Base-by-base conservation (phyloP, 2,888 invertebrate species). In the Ochropleura plecta region DNA sequence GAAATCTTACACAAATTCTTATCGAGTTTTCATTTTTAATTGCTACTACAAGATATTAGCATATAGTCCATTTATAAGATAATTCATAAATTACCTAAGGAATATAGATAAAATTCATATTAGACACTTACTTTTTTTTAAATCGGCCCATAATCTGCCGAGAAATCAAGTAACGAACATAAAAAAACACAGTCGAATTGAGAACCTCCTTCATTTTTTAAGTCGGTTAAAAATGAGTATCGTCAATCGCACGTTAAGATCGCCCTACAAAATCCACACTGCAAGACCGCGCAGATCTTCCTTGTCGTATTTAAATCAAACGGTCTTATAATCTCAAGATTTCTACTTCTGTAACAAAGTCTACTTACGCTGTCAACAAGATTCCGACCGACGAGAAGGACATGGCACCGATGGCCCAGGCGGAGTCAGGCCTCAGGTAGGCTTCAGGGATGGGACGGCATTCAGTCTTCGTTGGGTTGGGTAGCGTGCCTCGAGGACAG, bases 341-440 rank as follows among this genome's bases (percentile, higher is more conserved):
- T 12, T 20, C 40, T 30, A 0, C n/a, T 40, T n/a, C 8, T 59
- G 30, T 10, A 16, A 16, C 46, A 60, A 48, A 20, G 1, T 57
- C 1, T 40, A 97, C 97, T 94, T 95, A 97, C 93, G 97, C 94
- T 57, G 98, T 99, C 79, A 98, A 97, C 70, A 98, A 94, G 84
- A 99, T 98, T 20, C 99, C 99, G 0, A 98, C 97, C 12, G 98
- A 97, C 51, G 99, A 98, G 91, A 99, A 98, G 14, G 98, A 97
- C 98, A 99, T 98, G 16, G 99, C 99, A 0, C 98, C 99, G 78
- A 99, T 99, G 7, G 99, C 99, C 98, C 99, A 98, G 66, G 98
- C 98, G 82, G 98, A 98, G 91, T 98, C 98, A 16, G 98, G 97
- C 40, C 98, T 96, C 78, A 98, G 96, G 93, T 98, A 98, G 73